Evolutionary conservation across 2,113 vertebrate species (phyloP).

Genomic region (Strix uralensis): DNA sequence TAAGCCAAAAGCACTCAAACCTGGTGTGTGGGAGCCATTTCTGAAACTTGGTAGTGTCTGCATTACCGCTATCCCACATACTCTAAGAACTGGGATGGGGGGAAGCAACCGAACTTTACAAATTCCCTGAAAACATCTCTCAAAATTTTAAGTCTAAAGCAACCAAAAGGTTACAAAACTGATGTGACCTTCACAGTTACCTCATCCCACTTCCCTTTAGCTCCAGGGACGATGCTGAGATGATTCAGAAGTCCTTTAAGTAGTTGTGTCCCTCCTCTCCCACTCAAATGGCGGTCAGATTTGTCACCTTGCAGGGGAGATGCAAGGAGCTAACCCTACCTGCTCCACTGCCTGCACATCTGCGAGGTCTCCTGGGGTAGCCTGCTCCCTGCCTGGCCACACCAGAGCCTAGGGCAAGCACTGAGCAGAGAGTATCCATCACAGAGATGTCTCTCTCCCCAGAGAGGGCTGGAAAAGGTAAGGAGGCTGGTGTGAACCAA

Average conservation of each 20-base stretch:
- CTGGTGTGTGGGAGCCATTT: neutral
- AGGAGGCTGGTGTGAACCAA: neutral
- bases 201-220: neutral
- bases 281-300: neutral
- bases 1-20: constrained; percentile 22
- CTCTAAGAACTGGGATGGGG: neutral
- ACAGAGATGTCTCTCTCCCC: neutral
- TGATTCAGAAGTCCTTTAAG: neutral
- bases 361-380: neutral
- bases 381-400: neutral
- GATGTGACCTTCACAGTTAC: neutral
- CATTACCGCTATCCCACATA: neutral
- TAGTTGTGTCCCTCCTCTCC: neutral
- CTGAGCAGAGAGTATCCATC: neutral
- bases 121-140: neutral
- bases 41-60: neutral
- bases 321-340: neutral
- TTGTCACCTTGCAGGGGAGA: neutral
- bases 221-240: neutral
- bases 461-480: neutral
- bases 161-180: neutral
- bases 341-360: neutral
- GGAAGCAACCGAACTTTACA: neutral
- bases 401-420: neutral
- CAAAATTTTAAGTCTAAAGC: neutral